These are phyloP conservation scores for Caenorhabditis plicata DNA, from an alignment of 2,888 invertebrate species.

Conservation along the genomic window DNA sequence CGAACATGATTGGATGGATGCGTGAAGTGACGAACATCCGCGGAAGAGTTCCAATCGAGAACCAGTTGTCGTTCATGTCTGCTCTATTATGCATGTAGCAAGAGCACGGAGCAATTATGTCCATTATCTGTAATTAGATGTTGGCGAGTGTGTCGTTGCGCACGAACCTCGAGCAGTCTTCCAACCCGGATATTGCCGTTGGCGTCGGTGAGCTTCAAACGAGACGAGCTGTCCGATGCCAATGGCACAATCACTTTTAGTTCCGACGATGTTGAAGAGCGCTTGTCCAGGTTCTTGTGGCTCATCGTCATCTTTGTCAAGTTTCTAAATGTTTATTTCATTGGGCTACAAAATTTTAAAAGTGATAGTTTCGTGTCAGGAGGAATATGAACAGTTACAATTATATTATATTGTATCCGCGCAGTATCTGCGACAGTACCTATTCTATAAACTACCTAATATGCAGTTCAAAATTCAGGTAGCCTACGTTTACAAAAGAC, in stretches of 20 bases:
- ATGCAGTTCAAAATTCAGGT: too few relatives aligned
- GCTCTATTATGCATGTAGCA: slow-evolving; percentile 25
- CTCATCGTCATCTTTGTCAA: slow-evolving; percentile 3
- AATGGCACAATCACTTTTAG: slow-evolving; percentile 23
- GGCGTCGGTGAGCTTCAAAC: slow-evolving; percentile 16
- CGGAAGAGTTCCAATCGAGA: slow-evolving; percentile 21
- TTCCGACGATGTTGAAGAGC: slow-evolving; percentile 8
- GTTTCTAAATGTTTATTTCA: slow-evolving; percentile 4
- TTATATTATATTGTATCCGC: too few relatives aligned
- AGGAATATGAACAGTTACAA: too few relatives aligned
- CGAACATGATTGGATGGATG: slow-evolving; percentile 14
- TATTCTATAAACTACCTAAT: too few relatives aligned
- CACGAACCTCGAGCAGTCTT: slow-evolving; percentile 12
- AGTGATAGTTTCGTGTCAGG: neutral
- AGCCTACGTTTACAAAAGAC: too few relatives aligned
- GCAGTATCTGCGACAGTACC: too few relatives aligned
- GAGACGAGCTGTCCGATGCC: slow-evolving; percentile 11
- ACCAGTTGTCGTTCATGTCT: slow-evolving; percentile 9
- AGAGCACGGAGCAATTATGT: slow-evolving; percentile 28
- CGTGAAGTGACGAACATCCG: slow-evolving; percentile 27
- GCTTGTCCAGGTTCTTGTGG: slow-evolving; percentile 4
- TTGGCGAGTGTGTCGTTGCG: too few relatives aligned
- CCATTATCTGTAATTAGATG: slow-evolving; percentile 7
- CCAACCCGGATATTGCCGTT: slow-evolving; percentile 21
- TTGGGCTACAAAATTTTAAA: neutral